A percentile compares a stretch with the other conserved stretches of the same genome.
phyloP scores from a whole-genome alignment of 2,113 vertebrate genomes.

The Neodontobutis hainanensis region DNA sequence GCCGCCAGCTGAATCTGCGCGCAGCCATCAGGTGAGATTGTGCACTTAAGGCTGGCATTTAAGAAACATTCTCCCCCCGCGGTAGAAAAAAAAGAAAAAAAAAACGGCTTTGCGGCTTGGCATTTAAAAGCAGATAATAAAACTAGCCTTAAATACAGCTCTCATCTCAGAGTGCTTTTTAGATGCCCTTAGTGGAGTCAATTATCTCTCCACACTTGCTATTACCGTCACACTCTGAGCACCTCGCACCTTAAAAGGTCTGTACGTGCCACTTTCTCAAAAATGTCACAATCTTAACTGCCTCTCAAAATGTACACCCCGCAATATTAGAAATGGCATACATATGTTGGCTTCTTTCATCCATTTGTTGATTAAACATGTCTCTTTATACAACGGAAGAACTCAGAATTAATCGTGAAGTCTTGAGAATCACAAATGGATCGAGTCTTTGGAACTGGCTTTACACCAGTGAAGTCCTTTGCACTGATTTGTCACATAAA shows the following conservation, averaged over 20 bases:
- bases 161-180: conserved; percentile 78
- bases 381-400: conserved; percentile 1
- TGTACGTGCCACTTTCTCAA: conserved; percentile 50
- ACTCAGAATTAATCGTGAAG: conserved; percentile 6
- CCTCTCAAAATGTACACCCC: conserved; percentile 49
- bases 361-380: conserved; percentile 49
- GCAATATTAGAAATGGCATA: conserved; percentile 32
- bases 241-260: conserved; percentile 66
- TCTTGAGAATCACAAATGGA: background rate
- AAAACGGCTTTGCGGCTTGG: conserved; percentile 61
- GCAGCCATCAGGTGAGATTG: conserved; percentile 65
- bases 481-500: conserved; percentile 29
- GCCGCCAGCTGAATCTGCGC: conserved; percentile 55
- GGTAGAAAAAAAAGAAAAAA: conserved; percentile 34
- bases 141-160: conserved; percentile 74
- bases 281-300: conserved; percentile 70
- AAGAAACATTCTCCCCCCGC: conserved; percentile 62
- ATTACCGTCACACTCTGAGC: conserved; percentile 67
- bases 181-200: conserved; percentile 73
- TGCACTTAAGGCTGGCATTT: conserved; percentile 81
- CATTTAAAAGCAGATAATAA: conserved; percentile 78
- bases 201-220: conserved; percentile 75
- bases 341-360: conserved; percentile 29
- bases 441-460: background rate
- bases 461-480: background rate